Evolutionary conservation across 2,888 invertebrate species (phyloP).

Genomic region (Silvanus unidentatus): DNA sequence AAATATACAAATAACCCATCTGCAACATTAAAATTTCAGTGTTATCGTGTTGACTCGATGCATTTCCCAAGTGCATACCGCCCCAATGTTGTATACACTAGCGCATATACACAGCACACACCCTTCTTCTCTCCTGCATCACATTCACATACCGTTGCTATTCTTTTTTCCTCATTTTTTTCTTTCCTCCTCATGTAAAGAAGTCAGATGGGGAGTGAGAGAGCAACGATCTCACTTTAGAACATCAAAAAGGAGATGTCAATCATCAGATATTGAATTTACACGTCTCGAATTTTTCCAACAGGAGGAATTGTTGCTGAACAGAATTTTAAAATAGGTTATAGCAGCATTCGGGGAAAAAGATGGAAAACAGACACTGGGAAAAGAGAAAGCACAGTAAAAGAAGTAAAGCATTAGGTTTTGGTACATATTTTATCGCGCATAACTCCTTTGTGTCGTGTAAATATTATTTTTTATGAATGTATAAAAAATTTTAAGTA

Average conservation of each 20-base stretch:
- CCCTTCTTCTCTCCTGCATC: no score
- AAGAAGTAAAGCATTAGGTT: neutral
- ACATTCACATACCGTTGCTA: no score
- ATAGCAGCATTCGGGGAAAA: conserved; percentile 14
- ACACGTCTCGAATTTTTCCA: conserved; percentile 28
- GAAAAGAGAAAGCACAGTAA: neutral
- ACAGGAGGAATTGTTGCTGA: conserved; percentile 31
- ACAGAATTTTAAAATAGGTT: conserved; percentile 30
- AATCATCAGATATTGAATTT: conserved; percentile 42
- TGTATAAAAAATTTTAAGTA: conserved; percentile 2
- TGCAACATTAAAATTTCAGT: no score
- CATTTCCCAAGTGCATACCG: no score
- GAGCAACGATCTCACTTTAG: conserved; percentile 26
- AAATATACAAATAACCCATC: no score
- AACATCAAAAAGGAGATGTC: conserved; percentile 39
- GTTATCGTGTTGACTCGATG: no score
- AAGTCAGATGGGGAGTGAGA: conserved; percentile 5
- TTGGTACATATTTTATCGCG: conserved; percentile 14
- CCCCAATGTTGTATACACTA: no score
- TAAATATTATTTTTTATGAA: conserved; percentile 21
- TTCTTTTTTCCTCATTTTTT: no score
- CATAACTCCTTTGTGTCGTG: conserved; percentile 10
- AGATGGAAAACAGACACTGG: no score
- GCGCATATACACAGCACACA: no score
- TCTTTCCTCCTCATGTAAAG: no score